phyloP scores from a whole-genome alignment of 2,797 vertebrate species.

The Hafferia zeledoni region DNA sequence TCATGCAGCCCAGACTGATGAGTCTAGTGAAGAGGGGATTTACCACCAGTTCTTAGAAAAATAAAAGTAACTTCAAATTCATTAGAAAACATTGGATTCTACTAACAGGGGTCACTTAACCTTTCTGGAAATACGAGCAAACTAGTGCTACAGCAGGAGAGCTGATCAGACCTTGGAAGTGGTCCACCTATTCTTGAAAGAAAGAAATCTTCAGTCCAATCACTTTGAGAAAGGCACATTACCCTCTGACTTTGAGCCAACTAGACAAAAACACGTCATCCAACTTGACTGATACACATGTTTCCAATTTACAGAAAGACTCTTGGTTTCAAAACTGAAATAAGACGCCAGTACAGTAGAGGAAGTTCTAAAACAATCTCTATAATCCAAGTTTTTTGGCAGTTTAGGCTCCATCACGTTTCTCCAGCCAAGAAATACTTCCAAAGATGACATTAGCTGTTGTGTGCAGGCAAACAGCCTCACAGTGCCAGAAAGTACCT shows the following conservation, averaged over 20 bases:
- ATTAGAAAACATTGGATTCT: not conserved
- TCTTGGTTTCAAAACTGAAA: constrained; percentile 56
- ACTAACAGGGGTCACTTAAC: not conserved
- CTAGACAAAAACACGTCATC: constrained; percentile 64
- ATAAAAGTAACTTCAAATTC: not conserved
- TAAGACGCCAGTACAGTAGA: constrained; percentile 65
- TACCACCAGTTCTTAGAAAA: not conserved
- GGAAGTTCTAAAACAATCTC: constrained; percentile 65
- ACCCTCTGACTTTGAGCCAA: constrained; percentile 46
- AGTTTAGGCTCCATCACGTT: constrained; percentile 22
- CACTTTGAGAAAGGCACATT: constrained; percentile 37
- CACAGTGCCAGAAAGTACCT: constrained; percentile 44
- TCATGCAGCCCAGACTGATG: not conserved
- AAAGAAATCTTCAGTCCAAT: constrained; percentile 26
- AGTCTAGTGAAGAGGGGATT: not conserved
- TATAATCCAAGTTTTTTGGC: constrained; percentile 58
- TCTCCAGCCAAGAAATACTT: constrained; percentile 44
- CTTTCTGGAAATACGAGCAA: not conserved
- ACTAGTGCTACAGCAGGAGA: not conserved
- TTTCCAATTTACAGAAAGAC: constrained; percentile 61
- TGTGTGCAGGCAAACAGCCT: constrained; percentile 13
- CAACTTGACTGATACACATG: constrained; percentile 50
- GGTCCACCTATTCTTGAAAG: constrained; percentile 13
- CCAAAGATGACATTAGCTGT: constrained; percentile 40
- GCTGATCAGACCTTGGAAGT: constrained; percentile 20